Conservation (phyloP, 2,113 vertebrate species). For the Conger conger region DNA sequence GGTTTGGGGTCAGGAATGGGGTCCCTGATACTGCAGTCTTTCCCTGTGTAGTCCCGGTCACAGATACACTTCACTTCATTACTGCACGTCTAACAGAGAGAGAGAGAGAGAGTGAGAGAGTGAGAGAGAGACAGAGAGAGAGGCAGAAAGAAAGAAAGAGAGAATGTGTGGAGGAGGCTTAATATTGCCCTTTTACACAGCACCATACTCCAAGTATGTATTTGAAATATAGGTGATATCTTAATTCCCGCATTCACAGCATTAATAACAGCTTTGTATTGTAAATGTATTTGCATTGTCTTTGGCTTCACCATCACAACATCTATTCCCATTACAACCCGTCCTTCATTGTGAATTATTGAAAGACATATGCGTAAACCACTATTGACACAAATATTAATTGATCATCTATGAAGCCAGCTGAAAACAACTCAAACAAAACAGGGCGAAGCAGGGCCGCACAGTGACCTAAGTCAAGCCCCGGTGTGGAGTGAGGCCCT, state of each 20-base stretch:
- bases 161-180: too few relatives aligned
- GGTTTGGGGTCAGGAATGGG: slow-evolving; percentile 81
- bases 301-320: too few relatives aligned
- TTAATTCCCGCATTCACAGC: neutral
- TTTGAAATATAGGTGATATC: neutral
- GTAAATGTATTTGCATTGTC: neutral
- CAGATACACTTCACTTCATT: slow-evolving; percentile 96
- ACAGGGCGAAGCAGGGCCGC: neutral
- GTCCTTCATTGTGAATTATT: neutral
- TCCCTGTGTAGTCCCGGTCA: slow-evolving; percentile 88
- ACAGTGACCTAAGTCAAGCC: neutral
- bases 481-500: slow-evolving; percentile 36
- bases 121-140: neutral
- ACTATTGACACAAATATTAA: neutral
- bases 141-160: neutral
- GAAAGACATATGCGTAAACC: neutral
- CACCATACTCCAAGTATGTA: neutral
- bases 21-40: slow-evolving; percentile 92
- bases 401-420: neutral
- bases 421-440: neutral
- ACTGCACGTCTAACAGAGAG: slow-evolving; percentile 81
- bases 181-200: too few relatives aligned
- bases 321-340: too few relatives aligned
- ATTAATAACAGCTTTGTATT: neutral
- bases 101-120: neutral